phyloP scores from a whole-genome alignment of 2,113 vertebrate species.

The Thunnus thynnus region DNA sequence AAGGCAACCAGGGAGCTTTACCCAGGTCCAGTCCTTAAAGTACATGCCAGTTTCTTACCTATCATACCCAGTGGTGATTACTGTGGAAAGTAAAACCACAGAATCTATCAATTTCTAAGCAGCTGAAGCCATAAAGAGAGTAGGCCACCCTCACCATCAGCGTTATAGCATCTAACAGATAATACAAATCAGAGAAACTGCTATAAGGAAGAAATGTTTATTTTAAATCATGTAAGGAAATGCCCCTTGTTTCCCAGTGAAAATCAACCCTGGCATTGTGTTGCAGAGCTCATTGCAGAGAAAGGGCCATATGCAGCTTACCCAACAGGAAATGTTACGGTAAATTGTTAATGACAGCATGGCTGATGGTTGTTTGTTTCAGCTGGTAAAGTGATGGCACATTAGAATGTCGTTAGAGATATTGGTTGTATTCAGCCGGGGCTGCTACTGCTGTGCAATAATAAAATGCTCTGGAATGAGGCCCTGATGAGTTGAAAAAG shows the following conservation, averaged over 20 bases:
- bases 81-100: not conserved
- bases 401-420: conserved; percentile 71
- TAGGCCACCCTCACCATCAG: not conserved
- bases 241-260: conserved; percentile 1
- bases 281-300: conserved; percentile 20
- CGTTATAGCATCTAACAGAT: not conserved
- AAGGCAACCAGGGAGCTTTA: not conserved
- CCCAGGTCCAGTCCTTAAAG: not conserved
- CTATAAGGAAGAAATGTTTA: not conserved
- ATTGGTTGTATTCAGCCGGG: conserved; percentile 50
- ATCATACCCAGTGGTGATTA: not conserved
- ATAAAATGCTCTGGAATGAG: conserved; percentile 69
- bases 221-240: conserved; percentile 27
- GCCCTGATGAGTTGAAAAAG: conserved; percentile 65
- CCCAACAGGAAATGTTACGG: conserved; percentile 28
- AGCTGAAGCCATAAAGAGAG: conserved; percentile 29
- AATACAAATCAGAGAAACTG: conserved; percentile 32
- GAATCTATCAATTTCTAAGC: conserved; percentile 37
- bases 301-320: not conserved
- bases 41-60: not conserved
- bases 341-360: conserved; percentile 42
- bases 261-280: conserved; percentile 9
- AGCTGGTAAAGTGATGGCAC: conserved; percentile 53
- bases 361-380: conserved; percentile 66
- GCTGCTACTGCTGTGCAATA: conserved; percentile 38